These are phyloP conservation scores for Regulus satrapa DNA, from an alignment of 2,113 vertebrate genomes.

Conservation along the genomic window DNA sequence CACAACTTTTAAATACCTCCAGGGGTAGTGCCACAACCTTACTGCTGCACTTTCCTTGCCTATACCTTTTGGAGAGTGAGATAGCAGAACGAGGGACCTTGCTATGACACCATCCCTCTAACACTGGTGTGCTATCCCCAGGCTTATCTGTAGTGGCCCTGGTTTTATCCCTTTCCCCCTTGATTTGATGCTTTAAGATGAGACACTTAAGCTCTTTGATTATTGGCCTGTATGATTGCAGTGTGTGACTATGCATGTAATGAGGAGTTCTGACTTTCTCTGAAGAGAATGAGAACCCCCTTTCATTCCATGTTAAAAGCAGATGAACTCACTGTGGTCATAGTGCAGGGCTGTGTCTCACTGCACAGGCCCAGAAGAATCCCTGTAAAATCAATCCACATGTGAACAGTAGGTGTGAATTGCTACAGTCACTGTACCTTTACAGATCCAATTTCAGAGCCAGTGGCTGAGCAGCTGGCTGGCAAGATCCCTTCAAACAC, in stretches of 20 bases:
- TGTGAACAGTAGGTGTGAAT: not conserved
- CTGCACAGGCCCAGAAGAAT: not conserved
- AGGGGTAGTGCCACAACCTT: not conserved
- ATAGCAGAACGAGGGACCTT: rapidly evolving
- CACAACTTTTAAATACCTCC: not conserved
- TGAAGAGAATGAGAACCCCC: not conserved
- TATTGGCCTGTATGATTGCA: not conserved
- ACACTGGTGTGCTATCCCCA: not conserved
- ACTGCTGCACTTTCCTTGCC: not conserved
- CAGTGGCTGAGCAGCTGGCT: not conserved
- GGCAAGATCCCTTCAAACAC: not conserved
- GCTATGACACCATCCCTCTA: not conserved
- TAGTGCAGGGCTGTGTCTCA: not conserved
- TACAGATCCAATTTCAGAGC: not conserved
- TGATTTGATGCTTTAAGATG: not conserved
- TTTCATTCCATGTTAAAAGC: not conserved
- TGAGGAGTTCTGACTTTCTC: not conserved
- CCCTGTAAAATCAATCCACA: not conserved
- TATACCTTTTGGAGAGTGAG: not conserved
- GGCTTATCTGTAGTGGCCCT: not conserved
- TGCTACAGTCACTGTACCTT: not conserved
- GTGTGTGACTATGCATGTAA: not conserved
- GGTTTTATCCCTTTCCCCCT: not conserved
- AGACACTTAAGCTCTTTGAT: not conserved
- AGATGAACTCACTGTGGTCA: not conserved